Evolutionary conservation across 2,797 vertebrate species (phyloP).

Genomic region (Squalus acanthias): DNA sequence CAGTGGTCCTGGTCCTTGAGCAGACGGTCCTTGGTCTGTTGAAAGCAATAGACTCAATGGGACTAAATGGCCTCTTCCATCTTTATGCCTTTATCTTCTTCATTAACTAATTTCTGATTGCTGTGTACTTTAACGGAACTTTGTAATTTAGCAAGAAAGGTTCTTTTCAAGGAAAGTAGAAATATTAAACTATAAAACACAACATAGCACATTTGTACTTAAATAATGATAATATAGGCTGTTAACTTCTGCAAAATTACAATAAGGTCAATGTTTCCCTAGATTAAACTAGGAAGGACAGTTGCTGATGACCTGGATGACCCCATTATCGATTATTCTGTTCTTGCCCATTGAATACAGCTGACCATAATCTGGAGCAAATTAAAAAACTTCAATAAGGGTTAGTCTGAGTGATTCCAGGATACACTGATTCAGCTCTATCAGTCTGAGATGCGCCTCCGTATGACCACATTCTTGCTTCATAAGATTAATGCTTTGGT

Average conservation of each 20-base stretch:
- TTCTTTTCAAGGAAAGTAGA: background rate
- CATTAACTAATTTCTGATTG: background rate
- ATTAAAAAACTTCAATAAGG: background rate
- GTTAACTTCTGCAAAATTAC: background rate
- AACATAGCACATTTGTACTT: background rate
- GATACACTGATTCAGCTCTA: background rate
- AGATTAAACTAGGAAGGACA: background rate
- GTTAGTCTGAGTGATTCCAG: background rate
- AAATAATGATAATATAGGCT: background rate
- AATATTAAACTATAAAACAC: background rate
- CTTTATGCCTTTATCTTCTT: background rate
- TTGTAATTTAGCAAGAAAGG: background rate
- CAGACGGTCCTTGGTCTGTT: background rate
- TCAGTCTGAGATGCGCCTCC: background rate
- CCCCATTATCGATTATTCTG: constrained; percentile 1
- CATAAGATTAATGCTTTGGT: constrained; percentile 29
- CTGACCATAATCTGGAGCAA: background rate
- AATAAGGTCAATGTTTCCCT: background rate
- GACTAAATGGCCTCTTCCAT: background rate
- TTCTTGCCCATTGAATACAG: background rate
- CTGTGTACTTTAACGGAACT: background rate
- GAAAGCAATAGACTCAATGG: background rate
- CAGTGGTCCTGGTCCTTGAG: background rate
- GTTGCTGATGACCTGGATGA: background rate
- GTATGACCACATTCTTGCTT: background rate